Evolutionary conservation across 2,113 vertebrate species (phyloP).

Genomic region (Chrysochloris asiatica): DNA sequence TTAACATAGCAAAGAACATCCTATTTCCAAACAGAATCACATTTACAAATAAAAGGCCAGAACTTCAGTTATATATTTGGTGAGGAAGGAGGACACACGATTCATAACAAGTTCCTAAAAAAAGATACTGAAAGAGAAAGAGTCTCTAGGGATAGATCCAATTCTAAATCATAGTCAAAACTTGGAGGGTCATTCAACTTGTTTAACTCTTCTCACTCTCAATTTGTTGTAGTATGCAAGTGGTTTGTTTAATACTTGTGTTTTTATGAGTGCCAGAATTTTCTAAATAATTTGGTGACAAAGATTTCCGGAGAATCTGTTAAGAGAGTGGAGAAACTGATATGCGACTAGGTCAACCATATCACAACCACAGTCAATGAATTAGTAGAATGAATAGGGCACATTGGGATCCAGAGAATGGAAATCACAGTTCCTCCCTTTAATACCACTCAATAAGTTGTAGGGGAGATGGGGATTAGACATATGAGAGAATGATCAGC

Average conservation of each 20-base stretch:
- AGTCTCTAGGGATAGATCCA: no score
- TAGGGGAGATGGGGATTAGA: conserved; percentile 55
- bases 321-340: not conserved
- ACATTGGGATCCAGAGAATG: conserved; percentile 5
- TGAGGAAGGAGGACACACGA: not conserved
- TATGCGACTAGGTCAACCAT: not conserved
- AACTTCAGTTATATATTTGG: no score
- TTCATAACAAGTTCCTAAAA: not conserved
- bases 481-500: conserved; percentile 38
- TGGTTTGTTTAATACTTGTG: not conserved
- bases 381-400: not conserved
- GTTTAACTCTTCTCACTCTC: not conserved
- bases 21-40: not conserved
- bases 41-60: not conserved
- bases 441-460: conserved; percentile 62
- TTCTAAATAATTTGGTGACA: not conserved
- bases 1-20: not conserved
- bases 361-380: not conserved
- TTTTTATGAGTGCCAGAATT: not conserved
- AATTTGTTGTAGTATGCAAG: not conserved
- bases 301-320: not conserved
- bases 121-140: not conserved
- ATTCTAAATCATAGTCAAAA: not conserved
- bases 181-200: not conserved
- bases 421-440: conserved; percentile 43